phyloP scores from a whole-genome alignment of 2,113 vertebrate species.

The Misgurnus mizolepis region DNA sequence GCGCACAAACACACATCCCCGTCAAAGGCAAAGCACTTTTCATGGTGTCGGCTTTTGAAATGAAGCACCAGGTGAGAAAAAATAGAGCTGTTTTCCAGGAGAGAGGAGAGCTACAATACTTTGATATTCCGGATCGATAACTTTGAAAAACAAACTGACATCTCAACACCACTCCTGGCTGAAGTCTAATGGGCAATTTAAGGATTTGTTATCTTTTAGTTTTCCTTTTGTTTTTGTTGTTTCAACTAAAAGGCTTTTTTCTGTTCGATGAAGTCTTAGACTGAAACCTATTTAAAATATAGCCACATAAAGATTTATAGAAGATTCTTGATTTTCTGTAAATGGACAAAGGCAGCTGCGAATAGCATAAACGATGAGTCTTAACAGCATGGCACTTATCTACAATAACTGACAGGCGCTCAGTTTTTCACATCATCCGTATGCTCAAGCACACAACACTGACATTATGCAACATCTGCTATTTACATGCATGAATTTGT shows the following conservation, averaged over 20 bases:
- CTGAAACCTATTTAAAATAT: not conserved
- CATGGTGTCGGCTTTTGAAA: not conserved
- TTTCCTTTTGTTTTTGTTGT: slow-evolving; percentile 6
- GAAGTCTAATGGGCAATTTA: slow-evolving; percentile 21
- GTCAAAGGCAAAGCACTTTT: slow-evolving; percentile 5
- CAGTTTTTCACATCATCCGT: slow-evolving; percentile 16
- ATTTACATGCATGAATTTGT: slow-evolving; percentile 20
- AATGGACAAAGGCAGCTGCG: slow-evolving; percentile 12
- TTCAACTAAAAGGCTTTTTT: not conserved
- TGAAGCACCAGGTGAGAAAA: not conserved
- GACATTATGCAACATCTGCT: slow-evolving; percentile 23
- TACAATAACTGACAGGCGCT: slow-evolving; percentile 17
- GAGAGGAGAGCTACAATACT: slow-evolving; percentile 25
- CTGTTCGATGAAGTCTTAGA: not conserved
- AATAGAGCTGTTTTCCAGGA: slow-evolving; percentile 8
- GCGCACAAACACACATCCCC: not conserved
- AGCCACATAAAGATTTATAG: not conserved
- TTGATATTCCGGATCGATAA: slow-evolving; percentile 24
- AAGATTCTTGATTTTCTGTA: slow-evolving; percentile 32
- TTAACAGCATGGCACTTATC: slow-evolving; percentile 21
- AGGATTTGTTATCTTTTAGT: slow-evolving; percentile 10
- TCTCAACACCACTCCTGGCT: slow-evolving; percentile 19
- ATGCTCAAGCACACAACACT: slow-evolving; percentile 1
- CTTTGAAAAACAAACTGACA: slow-evolving; percentile 20
- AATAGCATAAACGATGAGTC: slow-evolving; percentile 10